These are phyloP conservation scores for Tricholaema leucomelas DNA, from an alignment of 2,113 vertebrate species.

Conservation along the genomic window DNA sequence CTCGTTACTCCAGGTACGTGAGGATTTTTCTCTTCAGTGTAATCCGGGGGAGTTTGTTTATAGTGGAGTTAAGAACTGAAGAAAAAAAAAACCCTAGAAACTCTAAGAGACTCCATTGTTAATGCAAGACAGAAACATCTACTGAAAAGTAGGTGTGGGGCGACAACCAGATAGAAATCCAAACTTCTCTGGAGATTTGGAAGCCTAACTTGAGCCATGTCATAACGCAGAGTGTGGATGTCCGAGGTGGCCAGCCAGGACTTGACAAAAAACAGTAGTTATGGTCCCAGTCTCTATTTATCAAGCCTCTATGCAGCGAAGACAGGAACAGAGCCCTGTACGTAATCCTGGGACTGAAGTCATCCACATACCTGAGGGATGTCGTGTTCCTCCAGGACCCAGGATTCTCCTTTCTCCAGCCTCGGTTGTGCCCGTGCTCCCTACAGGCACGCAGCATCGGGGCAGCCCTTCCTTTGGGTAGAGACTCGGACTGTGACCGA, in stretches of 20 bases:
- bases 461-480: neutral
- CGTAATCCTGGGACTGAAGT: neutral
- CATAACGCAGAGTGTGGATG: neutral
- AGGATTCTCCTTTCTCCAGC: neutral
- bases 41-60: too few relatives aligned
- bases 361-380: neutral
- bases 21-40: neutral
- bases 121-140: rapidly evolving
- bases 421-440: neutral
- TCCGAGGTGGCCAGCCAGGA: neutral
- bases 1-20: rapidly evolving
- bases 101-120: too few relatives aligned
- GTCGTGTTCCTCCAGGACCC: neutral
- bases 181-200: neutral
- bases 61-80: neutral
- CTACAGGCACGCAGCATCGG: rapidly evolving
- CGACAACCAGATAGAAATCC: neutral
- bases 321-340: neutral
- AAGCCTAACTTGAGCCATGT: neutral
- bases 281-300: neutral
- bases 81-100: too few relatives aligned
- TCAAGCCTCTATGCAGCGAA: neutral
- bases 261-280: neutral
- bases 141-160: neutral
- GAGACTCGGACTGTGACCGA: neutral